Base-by-base conservation (phyloP, 2,888 invertebrate species). In the Ichneumon xanthorius region DNA sequence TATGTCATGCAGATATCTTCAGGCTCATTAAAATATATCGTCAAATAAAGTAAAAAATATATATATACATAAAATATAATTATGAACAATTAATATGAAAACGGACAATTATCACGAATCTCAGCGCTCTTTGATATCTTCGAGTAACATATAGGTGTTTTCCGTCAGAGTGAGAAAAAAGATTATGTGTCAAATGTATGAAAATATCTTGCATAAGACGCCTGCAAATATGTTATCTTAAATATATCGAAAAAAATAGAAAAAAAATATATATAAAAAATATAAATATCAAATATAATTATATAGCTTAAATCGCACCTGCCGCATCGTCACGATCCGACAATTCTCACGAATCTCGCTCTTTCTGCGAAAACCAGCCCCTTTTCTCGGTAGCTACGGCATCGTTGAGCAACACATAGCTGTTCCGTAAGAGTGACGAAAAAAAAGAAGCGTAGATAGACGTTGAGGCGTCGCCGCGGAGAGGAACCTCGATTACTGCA, bases 351-450 rank as follows among this genome's bases (percentile, higher is more conserved):
- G 72, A 72, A 73, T 58, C 40, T 3, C 19, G 22, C 4, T 40
- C 7, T 75, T 75, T 75, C 73, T 45, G 30, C 73, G 73, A 61
- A 75, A n/a, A 75, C 48, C 61, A 48, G 73, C 73, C 73, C 61
- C 73, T 63, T 76, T 76, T 76, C 75, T 65, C 50, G 53, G 63
- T 65, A 76, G 19, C 50, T 33, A 5, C 63, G 53, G 14, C 65
- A 61, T 30, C 63, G 53, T 65, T 65, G 76, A 50, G 76, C 76
- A 76, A 65, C 50, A 40, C 76, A 30, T 65, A 53, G 76, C 58
- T 63, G 63, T 65, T 63, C 4, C n/a, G 33, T 22, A 48, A 63
- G 50, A 63, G 19, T 19, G 63, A 6, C 6, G 30, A 63, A 22
- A 26, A 63, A 63, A 63, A 63, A 63, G 26, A 33, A 30, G 63